These are phyloP conservation scores for Rhyacichthys aspro DNA, from an alignment of 2,797 vertebrate genomes.

Conservation along the genomic window DNA sequence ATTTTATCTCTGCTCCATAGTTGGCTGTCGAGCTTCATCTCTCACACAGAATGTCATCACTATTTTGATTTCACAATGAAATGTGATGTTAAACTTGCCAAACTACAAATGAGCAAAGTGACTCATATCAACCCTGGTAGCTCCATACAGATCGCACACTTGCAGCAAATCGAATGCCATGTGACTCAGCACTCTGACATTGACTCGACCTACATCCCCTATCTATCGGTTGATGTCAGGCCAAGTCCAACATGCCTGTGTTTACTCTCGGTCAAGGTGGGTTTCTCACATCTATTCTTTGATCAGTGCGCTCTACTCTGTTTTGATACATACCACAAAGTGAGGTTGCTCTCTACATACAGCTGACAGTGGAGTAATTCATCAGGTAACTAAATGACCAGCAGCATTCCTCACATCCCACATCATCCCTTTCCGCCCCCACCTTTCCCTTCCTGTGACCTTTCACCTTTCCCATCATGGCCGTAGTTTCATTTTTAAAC, in stretches of 20 bases:
- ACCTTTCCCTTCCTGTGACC: conserved; percentile 51
- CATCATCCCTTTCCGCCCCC: conserved; percentile 41
- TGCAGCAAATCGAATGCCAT: conserved; percentile 31
- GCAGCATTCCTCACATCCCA: conserved; percentile 47
- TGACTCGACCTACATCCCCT: conserved; percentile 57
- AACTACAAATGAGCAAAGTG: conserved; percentile 9
- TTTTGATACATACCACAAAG: background rate
- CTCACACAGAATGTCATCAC: background rate
- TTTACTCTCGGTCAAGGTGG: conserved; percentile 2
- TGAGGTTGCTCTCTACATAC: background rate
- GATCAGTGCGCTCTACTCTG: background rate
- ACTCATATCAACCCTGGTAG: background rate
- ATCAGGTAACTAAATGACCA: conserved; percentile 22
- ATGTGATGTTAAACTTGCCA: conserved; percentile 15
- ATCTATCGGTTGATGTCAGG: conserved; percentile 41
- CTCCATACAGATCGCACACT: background rate
- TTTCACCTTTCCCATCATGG: conserved; percentile 42
- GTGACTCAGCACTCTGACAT: conserved; percentile 41
- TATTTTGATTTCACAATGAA: too few relatives aligned
- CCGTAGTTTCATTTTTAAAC: conserved; percentile 13
- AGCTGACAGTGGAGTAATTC: background rate
- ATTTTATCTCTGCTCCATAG: background rate
- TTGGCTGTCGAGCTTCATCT: background rate
- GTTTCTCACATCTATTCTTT: background rate
- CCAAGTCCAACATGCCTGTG: conserved; percentile 15